Evolutionary conservation across 2,888 invertebrate genomes (phyloP), one percentile per base, ranked within the genome.

Genomic region (Dasypogon diadema): DNA sequence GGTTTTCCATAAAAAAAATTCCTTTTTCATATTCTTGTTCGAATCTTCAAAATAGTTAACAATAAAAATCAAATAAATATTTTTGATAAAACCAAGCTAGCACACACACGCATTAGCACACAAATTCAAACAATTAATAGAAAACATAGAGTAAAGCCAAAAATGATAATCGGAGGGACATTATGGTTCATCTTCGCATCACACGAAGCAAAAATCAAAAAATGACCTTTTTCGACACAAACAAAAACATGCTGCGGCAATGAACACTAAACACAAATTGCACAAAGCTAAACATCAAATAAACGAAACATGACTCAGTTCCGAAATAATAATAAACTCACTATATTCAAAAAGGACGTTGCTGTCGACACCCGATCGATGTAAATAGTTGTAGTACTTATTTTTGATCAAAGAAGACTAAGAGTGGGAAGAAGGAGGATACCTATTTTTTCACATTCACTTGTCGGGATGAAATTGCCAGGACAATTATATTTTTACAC

Each of bases 201-300:
- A 48, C 48, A 48, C 65, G 46, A 68, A 68, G 46, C 65, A 68
- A 68, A 68, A 68, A 48, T 68, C 48, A 26, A 68, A 68, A 68
- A 42, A 48, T 68, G 65, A 68, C 24, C 46, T 22, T 22, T 21
- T 30, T 30, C 30, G n/a, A 12, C 10, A 42, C 42, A 12, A 42
- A 30, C 8, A 26, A 30, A 26, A 30, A 30, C 58, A 58, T 37
- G 60, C 60, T 60, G 5, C 58, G 30, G 14, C 14, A 58, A 58
- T 30, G 6, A 24, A 58, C 24, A 34, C n/a, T n/a, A n/a, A n/a
- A n/a, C n/a, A n/a, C n/a, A n/a, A n/a, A n/a, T n/a, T n/a, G n/a
- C n/a, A n/a, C n/a, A n/a, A n/a, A n/a, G n/a, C 22, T 14, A 16
- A 24, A 58, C 37, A 60, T 37, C 16, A 60, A 30, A 60, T 37